phyloP scores from a whole-genome alignment of 2,797 vertebrate species.

The Tinamus major region DNA sequence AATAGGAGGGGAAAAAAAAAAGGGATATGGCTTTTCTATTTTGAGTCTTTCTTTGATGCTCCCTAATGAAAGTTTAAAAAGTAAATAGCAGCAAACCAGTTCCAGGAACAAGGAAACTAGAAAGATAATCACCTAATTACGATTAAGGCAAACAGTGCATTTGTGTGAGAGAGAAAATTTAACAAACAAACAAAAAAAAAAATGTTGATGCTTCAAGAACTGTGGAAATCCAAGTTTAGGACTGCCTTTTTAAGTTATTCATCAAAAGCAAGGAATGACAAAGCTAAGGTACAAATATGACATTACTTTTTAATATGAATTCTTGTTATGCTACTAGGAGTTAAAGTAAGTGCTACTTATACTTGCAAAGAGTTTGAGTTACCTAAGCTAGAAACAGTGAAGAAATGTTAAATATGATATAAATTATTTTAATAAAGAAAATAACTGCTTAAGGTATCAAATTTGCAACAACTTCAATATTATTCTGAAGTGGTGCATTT shows the following conservation, averaged over 20 bases:
- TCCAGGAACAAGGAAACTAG: not conserved
- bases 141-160: not conserved
- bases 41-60: slow-evolving; percentile 24
- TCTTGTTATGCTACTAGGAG: too few species aligned
- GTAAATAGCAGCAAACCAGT: not conserved
- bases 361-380: too few species aligned
- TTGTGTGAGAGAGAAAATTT: not conserved
- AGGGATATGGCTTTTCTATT: not conserved
- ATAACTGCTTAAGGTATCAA: too few species aligned
- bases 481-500: too few species aligned
- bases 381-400: too few species aligned
- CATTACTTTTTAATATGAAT: too few species aligned
- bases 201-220: not conserved
- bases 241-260: not conserved
- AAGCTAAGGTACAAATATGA: too few species aligned
- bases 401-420: too few species aligned
- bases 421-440: too few species aligned
- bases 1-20: not conserved
- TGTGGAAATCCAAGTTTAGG: not conserved
- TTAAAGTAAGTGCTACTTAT: too few species aligned
- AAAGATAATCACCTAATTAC: not conserved
- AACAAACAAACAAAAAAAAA: not conserved
- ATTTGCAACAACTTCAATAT: too few species aligned
- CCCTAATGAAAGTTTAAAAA: slow-evolving; percentile 17
- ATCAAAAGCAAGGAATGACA: too few species aligned